Evolutionary conservation across 2,797 vertebrate species (phyloP).

Genomic region (Melanotaenia maccullochi): DNA sequence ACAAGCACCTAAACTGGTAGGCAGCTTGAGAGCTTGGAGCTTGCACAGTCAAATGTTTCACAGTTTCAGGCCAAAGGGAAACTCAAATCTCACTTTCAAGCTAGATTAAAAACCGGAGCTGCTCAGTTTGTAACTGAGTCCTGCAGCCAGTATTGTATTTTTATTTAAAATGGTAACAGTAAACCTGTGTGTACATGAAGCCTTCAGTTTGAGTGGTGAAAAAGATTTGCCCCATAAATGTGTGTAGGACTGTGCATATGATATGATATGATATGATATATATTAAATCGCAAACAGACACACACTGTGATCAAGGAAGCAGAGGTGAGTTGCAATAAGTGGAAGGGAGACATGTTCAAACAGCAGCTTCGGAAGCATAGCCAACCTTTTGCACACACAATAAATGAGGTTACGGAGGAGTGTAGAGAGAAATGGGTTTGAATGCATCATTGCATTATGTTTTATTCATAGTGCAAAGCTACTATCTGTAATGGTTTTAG

Average conservation of each 20-base stretch:
- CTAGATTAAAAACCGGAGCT: neutral
- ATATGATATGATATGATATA: too few relatives aligned
- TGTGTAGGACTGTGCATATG: neutral
- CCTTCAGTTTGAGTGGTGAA: conserved; percentile 3
- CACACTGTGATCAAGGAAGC: conserved; percentile 24
- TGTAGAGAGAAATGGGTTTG: conserved; percentile 37
- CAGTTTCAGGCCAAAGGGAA: conserved; percentile 6
- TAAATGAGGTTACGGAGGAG: conserved; percentile 34
- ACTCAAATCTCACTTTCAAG: neutral
- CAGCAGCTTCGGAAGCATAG: conserved; percentile 21
- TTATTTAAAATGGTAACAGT: conserved; percentile 40
- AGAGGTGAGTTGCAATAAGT: conserved; percentile 35
- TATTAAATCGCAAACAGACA: conserved; percentile 43
- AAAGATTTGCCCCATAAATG: conserved; percentile 11
- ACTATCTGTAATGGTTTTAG: conserved; percentile 47
- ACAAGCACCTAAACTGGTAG: neutral
- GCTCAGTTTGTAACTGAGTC: conserved; percentile 21
- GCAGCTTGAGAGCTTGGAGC: too few relatives aligned
- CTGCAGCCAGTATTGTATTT: conserved; percentile 23
- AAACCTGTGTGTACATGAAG: conserved; percentile 12
- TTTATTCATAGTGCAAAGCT: conserved; percentile 51
- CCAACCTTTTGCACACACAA: conserved; percentile 52
- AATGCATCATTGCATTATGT: conserved; percentile 51
- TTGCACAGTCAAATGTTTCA: too few relatives aligned
- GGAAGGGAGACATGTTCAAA: conserved; percentile 27